phyloP scores from a whole-genome alignment of 2,113 vertebrate genomes.

The Hemiprocne comata region DNA sequence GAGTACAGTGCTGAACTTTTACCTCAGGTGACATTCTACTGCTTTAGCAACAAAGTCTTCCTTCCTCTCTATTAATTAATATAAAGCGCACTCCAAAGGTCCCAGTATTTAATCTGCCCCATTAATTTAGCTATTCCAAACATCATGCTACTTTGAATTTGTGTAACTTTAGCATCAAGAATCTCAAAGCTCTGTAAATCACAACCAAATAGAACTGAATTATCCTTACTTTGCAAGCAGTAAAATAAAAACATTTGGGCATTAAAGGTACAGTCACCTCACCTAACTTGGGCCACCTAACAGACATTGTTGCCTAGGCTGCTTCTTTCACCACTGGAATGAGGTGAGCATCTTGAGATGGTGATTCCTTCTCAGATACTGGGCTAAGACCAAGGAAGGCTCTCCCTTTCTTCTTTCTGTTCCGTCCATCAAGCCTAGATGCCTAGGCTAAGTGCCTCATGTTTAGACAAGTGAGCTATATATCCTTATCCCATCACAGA shows the following conservation, averaged over 20 bases:
- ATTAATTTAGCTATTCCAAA: conserved; percentile 27
- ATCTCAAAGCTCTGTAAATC: background rate
- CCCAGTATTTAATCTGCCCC: background rate
- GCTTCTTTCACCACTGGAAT: background rate
- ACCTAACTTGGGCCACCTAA: background rate
- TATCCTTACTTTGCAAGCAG: background rate
- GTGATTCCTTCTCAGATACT: background rate
- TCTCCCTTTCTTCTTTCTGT: background rate
- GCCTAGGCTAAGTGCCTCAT: background rate
- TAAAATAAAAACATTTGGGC: background rate
- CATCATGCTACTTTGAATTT: background rate
- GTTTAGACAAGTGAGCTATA: background rate
- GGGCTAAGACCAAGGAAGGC: background rate
- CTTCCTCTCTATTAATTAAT: background rate
- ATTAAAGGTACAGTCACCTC: background rate
- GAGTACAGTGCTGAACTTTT: background rate
- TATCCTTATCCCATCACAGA: background rate
- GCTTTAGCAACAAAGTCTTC: background rate
- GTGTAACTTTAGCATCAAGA: background rate
- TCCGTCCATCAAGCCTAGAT: background rate
- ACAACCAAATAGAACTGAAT: background rate
- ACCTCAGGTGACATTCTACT: background rate
- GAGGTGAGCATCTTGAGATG: background rate
- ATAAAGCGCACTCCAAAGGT: background rate
- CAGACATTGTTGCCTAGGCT: background rate